These are phyloP conservation scores for Urosaurus nigricauda DNA, from an alignment of 2,797 vertebrate species.

Conservation along the genomic window DNA sequence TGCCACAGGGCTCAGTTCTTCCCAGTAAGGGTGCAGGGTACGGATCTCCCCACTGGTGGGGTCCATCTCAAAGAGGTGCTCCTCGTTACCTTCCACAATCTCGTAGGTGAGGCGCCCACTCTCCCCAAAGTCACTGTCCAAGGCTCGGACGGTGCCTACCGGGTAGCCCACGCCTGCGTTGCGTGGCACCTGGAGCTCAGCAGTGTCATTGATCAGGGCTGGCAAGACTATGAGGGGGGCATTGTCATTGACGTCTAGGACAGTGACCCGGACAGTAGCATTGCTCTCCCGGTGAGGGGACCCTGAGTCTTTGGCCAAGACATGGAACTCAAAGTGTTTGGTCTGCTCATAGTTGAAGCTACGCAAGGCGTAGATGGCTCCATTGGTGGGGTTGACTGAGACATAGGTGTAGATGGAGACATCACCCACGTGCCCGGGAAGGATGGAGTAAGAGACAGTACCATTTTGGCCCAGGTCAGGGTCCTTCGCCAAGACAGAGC, in stretches of 20 bases:
- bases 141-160: slow-evolving; percentile 92
- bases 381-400: slow-evolving; percentile 97
- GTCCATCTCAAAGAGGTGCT: slow-evolving; percentile 97
- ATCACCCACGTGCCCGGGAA: slow-evolving; percentile 95
- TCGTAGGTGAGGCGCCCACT: slow-evolving; percentile 98
- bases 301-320: slow-evolving; percentile 95
- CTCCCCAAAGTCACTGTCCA: slow-evolving; percentile 97
- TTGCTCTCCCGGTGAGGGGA: slow-evolving; percentile 97
- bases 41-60: slow-evolving; percentile 93
- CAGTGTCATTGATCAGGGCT: slow-evolving; percentile 94
- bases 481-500: slow-evolving; percentile 95
- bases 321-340: slow-evolving; percentile 97
- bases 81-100: slow-evolving; percentile 97
- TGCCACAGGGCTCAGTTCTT: slow-evolving; percentile 91
- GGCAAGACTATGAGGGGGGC: slow-evolving; percentile 96
- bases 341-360: slow-evolving; percentile 99
- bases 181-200: slow-evolving; percentile 95
- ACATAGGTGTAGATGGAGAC: slow-evolving; percentile 98
- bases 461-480: slow-evolving; percentile 97
- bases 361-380: slow-evolving; percentile 96
- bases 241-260: slow-evolving; percentile 96
- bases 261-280: slow-evolving; percentile 92
- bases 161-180: slow-evolving; percentile 97
- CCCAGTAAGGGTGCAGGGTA: slow-evolving; percentile 95
- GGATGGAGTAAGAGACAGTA: slow-evolving; percentile 95